Evolutionary conservation across 2,113 vertebrate genomes (phyloP), one percentile per base, ranked within the genome.

Genomic region (Centrocercus urophasianus): DNA sequence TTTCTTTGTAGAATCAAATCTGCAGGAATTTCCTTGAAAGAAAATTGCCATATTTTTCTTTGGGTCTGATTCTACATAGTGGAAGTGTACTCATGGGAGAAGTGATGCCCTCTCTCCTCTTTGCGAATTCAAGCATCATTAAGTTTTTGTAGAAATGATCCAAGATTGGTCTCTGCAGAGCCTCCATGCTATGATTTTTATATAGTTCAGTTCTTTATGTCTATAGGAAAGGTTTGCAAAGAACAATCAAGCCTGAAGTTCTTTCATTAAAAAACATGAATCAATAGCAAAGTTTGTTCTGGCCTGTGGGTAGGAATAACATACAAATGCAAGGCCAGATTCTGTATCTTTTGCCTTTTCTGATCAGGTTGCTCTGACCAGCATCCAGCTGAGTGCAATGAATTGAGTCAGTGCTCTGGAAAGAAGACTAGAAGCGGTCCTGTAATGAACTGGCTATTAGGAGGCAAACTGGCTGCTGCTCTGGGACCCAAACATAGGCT

Each of bases 71-170:
- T 70, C 89, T 88, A 57, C 8, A 5, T 34, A 43, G 19, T 0
- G 1, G 76, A 83, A 96, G 79, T 34, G 8, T 27, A 32, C 67
- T 85, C 8, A 0, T 70, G 45, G 50, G 79, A 85, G 70, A 84
- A 86, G 24, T 0, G 0, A 76, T 12, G 54, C 42, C 43, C 30
- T 83, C 30, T 75, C 6, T 70, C 67, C 36, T 87, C 74, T 71
- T 91, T 42, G 5, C 59, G 83, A 85, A 80, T 86, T 93, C 65
- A 80, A 83, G 69, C 69, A 67, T 83, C 76, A 56, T 89, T 87
- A 93, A 70, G 4, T 36, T n/a, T 50, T 76, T 71, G 38, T 65
- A 93, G 54, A 42, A 88, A 70, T 50, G n/a, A 73, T 63, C 82
- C 59, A 88, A 67, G 48, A 69, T 6, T 36, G 42, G 71, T 82